Conservation (phyloP, 2,888 invertebrate species). For the Tinea trinotella region DNA sequence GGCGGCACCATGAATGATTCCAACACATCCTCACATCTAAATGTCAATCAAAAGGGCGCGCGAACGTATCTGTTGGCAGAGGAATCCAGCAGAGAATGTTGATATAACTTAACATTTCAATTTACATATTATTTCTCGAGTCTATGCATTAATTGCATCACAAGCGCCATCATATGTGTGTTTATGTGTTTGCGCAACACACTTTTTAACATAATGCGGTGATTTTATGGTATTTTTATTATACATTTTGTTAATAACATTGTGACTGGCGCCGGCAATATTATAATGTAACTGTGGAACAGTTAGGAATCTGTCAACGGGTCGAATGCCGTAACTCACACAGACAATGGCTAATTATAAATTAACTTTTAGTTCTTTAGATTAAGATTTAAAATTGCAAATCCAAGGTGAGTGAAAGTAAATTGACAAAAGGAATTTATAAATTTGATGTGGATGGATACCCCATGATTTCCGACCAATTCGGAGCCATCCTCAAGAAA, state of each 20-base stretch:
- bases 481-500: too few relatives aligned
- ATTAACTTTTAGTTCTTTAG: too few relatives aligned
- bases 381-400: neutral
- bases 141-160: conserved; percentile 37
- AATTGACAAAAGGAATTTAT: too few relatives aligned
- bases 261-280: conserved; percentile 33
- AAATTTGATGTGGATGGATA: too few relatives aligned
- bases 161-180: conserved; percentile 34
- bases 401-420: too few relatives aligned
- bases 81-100: conserved; percentile 17
- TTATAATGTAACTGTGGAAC: conserved; percentile 37
- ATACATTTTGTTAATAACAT: conserved; percentile 48
- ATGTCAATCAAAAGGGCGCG: conserved; percentile 19
- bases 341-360: too few relatives aligned
- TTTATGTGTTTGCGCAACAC: conserved; percentile 4
- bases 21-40: conserved; percentile 19
- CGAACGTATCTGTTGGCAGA: conserved; percentile 1
- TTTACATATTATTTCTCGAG: conserved; percentile 20
- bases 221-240: conserved; percentile 31
- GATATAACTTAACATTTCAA: conserved; percentile 18
- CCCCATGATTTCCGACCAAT: too few relatives aligned
- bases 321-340: neutral
- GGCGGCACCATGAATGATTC: conserved; percentile 18
- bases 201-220: conserved; percentile 34
- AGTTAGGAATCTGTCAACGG: conserved; percentile 59